Conservation (phyloP, 2,888 invertebrate species). For the Eristalis tenax region DNA sequence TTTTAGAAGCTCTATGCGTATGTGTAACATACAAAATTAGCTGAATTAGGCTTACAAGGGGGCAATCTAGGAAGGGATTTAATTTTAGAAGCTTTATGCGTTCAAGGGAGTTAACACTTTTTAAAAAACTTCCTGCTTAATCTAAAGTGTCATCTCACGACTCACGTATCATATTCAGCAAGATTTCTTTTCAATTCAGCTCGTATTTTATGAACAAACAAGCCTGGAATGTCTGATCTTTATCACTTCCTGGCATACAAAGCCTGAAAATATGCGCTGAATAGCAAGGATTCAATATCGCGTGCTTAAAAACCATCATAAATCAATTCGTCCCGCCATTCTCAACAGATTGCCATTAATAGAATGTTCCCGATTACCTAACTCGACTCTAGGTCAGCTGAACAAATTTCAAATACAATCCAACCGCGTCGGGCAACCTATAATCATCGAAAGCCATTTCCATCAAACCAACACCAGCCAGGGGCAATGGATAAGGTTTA, state of each 20-base stretch:
- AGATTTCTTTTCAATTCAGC: neutral
- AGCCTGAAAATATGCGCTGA: neutral
- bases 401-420: neutral
- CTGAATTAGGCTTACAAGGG: no score
- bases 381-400: slow-evolving; percentile 16
- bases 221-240: neutral
- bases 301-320: slow-evolving; percentile 11
- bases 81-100: no score
- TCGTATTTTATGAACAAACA: neutral
- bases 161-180: neutral
- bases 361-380: slow-evolving; percentile 1
- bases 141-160: no score
- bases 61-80: no score
- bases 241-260: neutral
- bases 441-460: neutral
- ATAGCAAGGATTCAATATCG: neutral
- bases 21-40: no score
- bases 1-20: neutral
- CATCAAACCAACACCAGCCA: neutral
- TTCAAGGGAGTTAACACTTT: no score
- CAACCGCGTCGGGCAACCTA: neutral
- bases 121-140: no score
- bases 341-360: neutral
- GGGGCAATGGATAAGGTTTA: neutral
- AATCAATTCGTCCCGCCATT: no score